A percentile compares a stretch with the other conserved stretches of the same genome.
Evolutionary conservation across 2,888 invertebrate genomes (phyloP).

Genomic region (Tetragonisca angustula): DNA sequence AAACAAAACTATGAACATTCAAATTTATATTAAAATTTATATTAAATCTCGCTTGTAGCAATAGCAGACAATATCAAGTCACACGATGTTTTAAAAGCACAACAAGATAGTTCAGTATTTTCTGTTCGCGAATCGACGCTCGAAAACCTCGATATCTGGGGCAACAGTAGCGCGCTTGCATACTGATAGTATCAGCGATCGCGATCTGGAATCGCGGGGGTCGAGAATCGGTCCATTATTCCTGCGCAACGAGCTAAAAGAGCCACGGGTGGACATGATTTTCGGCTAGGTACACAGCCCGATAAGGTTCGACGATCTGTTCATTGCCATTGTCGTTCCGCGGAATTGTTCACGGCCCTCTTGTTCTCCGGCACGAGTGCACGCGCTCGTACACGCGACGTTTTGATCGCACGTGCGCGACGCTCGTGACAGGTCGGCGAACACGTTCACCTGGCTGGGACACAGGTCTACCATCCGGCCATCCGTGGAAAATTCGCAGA

Average conservation of each 20-base stretch:
- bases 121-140: background rate
- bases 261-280: background rate
- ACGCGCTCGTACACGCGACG: background rate
- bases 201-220: background rate
- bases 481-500: constrained; percentile 71
- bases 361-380: background rate
- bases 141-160: background rate
- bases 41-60: too few species aligned
- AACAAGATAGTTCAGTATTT: too few species aligned
- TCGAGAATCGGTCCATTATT: constrained; percentile 14
- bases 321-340: constrained; percentile 51
- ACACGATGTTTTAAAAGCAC: too few species aligned
- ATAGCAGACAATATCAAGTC: too few species aligned
- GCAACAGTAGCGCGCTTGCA: background rate
- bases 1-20: too few species aligned
- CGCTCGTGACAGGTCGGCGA: constrained; percentile 7
- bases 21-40: too few species aligned
- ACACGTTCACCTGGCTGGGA: constrained; percentile 26
- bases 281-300: background rate
- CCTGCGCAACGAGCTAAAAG: constrained; percentile 9
- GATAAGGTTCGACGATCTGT: constrained; percentile 44
- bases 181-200: background rate
- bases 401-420: constrained; percentile 8
- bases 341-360: constrained; percentile 34
- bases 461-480: constrained; percentile 42